Conservation (phyloP, 1,140 invertebrate genomes). For the Heterodera schachtii region DNA sequence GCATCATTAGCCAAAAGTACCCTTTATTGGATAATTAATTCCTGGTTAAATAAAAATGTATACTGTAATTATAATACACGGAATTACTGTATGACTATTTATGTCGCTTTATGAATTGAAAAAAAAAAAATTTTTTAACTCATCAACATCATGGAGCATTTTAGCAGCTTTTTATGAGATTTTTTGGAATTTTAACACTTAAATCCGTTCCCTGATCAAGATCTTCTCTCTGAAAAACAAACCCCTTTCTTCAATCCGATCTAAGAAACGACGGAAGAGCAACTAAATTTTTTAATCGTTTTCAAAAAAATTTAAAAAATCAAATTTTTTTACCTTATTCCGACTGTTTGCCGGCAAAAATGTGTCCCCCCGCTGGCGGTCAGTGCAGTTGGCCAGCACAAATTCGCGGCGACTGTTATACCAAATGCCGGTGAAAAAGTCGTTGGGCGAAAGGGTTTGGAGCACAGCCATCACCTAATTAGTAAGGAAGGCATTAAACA, state of each 20-base stretch:
- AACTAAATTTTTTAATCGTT: constrained; percentile 18
- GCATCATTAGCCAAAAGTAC: no score
- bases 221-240: background rate
- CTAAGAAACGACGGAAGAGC: constrained; percentile 57
- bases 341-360: constrained; percentile 25
- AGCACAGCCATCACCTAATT: constrained; percentile 37
- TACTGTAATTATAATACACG: no score
- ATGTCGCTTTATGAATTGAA: no score
- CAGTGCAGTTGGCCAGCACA: constrained; percentile 24
- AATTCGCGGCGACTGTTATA: constrained; percentile 30
- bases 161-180: no score
- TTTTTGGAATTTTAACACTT: no score
- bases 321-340: constrained; percentile 29
- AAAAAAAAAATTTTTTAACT: no score
- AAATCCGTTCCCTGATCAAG: no score
- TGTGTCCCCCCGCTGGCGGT: background rate
- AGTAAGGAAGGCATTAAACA: constrained; percentile 7
- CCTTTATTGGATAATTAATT: no score
- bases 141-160: no score
- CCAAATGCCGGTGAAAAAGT: constrained; percentile 53
- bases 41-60: no score
- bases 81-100: no score
- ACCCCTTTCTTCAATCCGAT: constrained; percentile 55
- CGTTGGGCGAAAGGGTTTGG: constrained; percentile 48
- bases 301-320: no score